Percentiles rank a stretch among this genome's conserved stretches.
phyloP scores from a whole-genome alignment of 1,140 invertebrate genomes.

The Drosophila auraria region DNA sequence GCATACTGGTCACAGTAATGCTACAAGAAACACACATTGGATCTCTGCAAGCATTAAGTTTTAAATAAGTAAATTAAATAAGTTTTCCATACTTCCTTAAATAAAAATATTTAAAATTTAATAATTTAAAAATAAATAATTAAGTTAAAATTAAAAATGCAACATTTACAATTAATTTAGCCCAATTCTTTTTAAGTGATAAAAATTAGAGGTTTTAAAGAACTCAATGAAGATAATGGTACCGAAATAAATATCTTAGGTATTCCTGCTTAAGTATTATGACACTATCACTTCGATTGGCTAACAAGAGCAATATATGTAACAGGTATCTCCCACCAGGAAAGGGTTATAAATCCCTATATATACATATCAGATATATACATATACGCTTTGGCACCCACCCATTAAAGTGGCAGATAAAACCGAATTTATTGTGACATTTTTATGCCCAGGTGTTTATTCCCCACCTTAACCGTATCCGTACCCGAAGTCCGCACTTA shows the following conservation, averaged over 20 bases:
- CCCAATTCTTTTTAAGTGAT: too few species aligned
- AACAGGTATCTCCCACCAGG: background rate
- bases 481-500: conserved; percentile 49
- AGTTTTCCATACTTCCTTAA: too few species aligned
- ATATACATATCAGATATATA: conserved; percentile 9
- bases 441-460: conserved; percentile 58
- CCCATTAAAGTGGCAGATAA: conserved; percentile 39
- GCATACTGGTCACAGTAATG: too few species aligned
- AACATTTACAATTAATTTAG: too few species aligned
- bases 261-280: background rate
- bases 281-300: background rate
- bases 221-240: background rate
- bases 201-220: background rate
- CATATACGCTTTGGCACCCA: background rate
- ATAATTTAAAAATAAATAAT: too few species aligned
- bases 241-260: background rate
- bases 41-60: too few species aligned
- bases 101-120: too few species aligned
- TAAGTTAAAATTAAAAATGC: too few species aligned
- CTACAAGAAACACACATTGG: too few species aligned
- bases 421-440: conserved; percentile 69
- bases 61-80: too few species aligned
- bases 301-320: background rate
- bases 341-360: conserved; percentile 20
- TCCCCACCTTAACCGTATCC: background rate